A percentile compares a stretch with the other conserved stretches of the same genome.
These are phyloP conservation scores for Chrosomus eos DNA, from an alignment of 2,797 vertebrate species.

Conservation along the genomic window DNA sequence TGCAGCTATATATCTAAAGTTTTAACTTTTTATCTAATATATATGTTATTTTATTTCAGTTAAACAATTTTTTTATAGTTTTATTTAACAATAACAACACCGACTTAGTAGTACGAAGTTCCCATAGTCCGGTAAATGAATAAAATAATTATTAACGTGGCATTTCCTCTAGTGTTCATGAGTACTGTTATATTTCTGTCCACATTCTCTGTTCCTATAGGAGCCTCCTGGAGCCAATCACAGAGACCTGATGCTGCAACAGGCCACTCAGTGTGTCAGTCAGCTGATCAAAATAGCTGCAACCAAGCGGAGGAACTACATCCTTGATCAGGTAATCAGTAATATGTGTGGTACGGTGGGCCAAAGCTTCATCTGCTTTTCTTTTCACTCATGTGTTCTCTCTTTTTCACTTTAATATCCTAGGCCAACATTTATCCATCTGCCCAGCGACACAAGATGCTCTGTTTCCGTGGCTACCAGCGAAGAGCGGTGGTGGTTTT, in stretches of 20 bases:
- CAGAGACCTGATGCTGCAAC: conserved; percentile 78
- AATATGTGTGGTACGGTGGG: no score
- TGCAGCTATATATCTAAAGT: no score
- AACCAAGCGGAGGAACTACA: conserved; percentile 84
- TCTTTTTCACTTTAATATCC: neutral
- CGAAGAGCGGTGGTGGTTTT: conserved; percentile 83
- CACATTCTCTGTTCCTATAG: conserved; percentile 19
- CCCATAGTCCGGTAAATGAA: neutral
- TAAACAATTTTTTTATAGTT: neutral
- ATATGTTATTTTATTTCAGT: no score
- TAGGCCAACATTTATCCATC: conserved; percentile 91
- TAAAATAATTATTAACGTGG: neutral
- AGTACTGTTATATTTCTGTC: neutral
- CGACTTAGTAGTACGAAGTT: neutral
- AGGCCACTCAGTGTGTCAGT: conserved; percentile 89
- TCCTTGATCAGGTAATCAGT: conserved; percentile 87
- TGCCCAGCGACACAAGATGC: conserved; percentile 86
- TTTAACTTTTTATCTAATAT: no score
- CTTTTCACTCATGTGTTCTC: neutral
- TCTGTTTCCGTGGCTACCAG: conserved; percentile 83
- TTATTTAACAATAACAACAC: neutral
- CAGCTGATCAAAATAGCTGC: conserved; percentile 86
- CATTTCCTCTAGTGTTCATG: neutral
- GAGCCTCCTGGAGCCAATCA: conserved; percentile 69
- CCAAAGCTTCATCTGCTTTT: neutral